Percentiles rank a stretch among this genome's conserved stretches.
Evolutionary conservation across 2,113 vertebrate species (phyloP).

Genomic region (Rhabdornis inornatus): DNA sequence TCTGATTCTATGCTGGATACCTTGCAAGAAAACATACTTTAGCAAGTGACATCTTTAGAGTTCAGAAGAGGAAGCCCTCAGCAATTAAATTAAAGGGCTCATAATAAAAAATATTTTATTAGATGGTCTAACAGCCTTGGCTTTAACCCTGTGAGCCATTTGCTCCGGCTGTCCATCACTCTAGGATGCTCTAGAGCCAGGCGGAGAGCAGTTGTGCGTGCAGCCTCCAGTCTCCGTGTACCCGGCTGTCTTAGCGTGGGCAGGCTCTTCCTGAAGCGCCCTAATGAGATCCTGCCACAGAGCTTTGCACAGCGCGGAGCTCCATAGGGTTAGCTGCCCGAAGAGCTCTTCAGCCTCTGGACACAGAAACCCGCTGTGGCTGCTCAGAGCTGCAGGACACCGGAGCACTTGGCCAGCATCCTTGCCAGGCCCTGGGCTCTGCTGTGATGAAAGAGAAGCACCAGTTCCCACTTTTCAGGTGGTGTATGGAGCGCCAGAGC

Average conservation of each 20-base stretch:
- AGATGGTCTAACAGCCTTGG: neutral
- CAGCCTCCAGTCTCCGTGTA: accelerated
- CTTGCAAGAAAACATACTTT: neutral
- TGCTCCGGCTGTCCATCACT: neutral
- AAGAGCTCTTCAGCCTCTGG: neutral
- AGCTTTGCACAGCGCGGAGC: accelerated
- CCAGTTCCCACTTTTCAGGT: accelerated
- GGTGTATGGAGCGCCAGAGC: neutral
- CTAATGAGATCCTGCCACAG: accelerated
- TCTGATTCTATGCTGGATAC: neutral
- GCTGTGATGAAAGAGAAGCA: neutral
- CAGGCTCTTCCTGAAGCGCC: neutral
- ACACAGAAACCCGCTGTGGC: accelerated
- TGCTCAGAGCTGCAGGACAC: accelerated
- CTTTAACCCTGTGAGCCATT: neutral
- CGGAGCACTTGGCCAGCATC: neutral
- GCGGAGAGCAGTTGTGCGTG: accelerated
- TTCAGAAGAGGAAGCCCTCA: neutral
- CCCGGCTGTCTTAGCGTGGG: neutral
- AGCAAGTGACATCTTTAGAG: neutral
- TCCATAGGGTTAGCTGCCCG: accelerated
- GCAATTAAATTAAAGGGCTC: neutral
- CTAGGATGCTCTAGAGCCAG: accelerated
- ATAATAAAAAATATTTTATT: neutral
- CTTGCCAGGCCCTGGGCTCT: accelerated